Evolutionary conservation across 2,888 invertebrate species (phyloP), one percentile per base, ranked within the genome.

Genomic region (Eupithecia abbreviata): DNA sequence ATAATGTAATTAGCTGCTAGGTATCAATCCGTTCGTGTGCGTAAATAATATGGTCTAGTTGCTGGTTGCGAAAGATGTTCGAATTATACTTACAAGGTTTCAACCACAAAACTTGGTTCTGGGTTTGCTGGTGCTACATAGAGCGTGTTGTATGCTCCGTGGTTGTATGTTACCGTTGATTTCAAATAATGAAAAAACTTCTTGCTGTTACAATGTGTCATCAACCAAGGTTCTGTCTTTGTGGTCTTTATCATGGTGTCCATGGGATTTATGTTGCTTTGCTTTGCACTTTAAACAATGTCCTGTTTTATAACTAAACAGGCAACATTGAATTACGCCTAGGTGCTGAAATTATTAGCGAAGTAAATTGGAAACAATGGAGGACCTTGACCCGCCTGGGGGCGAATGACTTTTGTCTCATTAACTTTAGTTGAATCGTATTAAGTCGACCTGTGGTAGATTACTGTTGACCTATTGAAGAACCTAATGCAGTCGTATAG

Each of bases 11-110:
- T 74, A 76, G 70, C 74, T 51, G 49, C 71, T 74, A 71, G 73
- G 78, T 76, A 73, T 78, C 70, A 77, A 79, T 79, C 73, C 76
- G 77, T 73, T 45, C 77, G 76, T 73, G 70, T 79, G 79, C 80
- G 79, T 82, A 76, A 80, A 77, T 79, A 74, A 78, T 79, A 80
- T 80, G 81, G 79, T 82, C 82, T 75, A 81, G 77, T 82, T 82
- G 58, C 62, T 74, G 18, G 58, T 82, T 82, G 79, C 78, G 81
- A 82, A 82, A 82, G 72, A 49, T 76, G 71, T 66, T 76, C 51
- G 74, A 77, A 75, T 75, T 79, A 74, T 80, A 77, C 51, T 51
- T 68, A 67, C 45, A 71, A 77, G 73, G 76, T 73, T 71, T 71
- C 70, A 58, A 66, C 74, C 77, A 62, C 74, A 74, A 70, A 74